Percentiles rank a stretch among this genome's conserved stretches.
These are phyloP conservation scores for Cosmia trapezina DNA, from an alignment of 2,888 invertebrate species.

Conservation along the genomic window DNA sequence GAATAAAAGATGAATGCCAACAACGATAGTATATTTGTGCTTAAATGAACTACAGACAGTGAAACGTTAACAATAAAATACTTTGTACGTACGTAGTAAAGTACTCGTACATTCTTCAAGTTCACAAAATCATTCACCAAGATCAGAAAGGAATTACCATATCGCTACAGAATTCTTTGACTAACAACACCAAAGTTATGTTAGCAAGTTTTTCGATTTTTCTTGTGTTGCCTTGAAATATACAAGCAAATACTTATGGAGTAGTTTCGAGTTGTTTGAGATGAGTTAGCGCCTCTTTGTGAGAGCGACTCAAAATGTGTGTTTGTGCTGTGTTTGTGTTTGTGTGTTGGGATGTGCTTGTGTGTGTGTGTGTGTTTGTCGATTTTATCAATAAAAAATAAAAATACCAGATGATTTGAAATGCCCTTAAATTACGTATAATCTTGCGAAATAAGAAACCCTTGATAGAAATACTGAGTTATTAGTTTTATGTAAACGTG, in stretches of 20 bases:
- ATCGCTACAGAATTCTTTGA: neutral
- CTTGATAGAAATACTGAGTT: too few relatives aligned
- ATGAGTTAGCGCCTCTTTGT: conserved; percentile 26
- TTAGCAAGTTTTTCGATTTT: conserved; percentile 5
- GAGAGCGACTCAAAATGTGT: conserved; percentile 10
- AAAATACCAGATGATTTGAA: too few relatives aligned
- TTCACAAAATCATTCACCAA: conserved; percentile 2
- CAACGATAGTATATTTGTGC: neutral
- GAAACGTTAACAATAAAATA: neutral
- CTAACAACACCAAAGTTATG: conserved; percentile 1
- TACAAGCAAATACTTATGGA: conserved; percentile 28
- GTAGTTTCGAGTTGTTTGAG: conserved; percentile 31
- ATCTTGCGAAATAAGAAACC: too few relatives aligned
- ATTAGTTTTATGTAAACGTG: too few relatives aligned
- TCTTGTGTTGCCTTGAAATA: neutral
- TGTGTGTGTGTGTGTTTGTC: too few relatives aligned
- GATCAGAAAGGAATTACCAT: neutral
- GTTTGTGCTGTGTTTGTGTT: too few relatives aligned
- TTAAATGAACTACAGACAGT: neutral
- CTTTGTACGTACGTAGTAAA: neutral
- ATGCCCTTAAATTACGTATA: too few relatives aligned
- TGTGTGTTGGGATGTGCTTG: too few relatives aligned
- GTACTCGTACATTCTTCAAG: neutral
- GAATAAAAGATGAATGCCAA: neutral
- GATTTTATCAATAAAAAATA: too few relatives aligned